phyloP scores from a whole-genome alignment of 2,888 invertebrate genomes.

The Drosophila mimetica region DNA sequence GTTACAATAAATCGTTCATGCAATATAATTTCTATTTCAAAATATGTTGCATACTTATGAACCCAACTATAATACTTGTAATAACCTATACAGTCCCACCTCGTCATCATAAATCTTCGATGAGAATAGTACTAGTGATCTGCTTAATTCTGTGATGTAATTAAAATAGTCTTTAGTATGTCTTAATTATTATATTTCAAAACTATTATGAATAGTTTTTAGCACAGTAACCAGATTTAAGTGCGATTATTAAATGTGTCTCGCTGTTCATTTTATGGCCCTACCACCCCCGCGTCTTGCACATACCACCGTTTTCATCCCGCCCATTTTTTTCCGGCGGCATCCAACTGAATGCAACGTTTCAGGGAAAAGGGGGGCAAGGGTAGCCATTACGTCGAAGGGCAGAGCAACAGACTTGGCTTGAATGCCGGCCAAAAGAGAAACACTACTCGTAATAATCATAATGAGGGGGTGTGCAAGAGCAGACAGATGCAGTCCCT shows the following conservation, averaged over 20 bases:
- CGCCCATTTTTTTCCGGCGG: constrained; percentile 4
- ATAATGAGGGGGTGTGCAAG: constrained; percentile 55
- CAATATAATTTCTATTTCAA: background rate
- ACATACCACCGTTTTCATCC: background rate
- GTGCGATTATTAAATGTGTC: constrained; percentile 67
- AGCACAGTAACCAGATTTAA: constrained; percentile 58
- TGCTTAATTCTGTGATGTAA: too few species aligned
- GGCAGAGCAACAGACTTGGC: constrained; percentile 54
- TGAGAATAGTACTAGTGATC: too few species aligned
- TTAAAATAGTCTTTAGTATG: too few species aligned
- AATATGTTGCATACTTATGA: background rate
- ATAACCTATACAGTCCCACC: too few species aligned
- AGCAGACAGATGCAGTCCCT: constrained; percentile 39
- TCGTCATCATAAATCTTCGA: too few species aligned
- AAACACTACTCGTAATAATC: constrained; percentile 59
- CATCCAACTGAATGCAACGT: constrained; percentile 22
- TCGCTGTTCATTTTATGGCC: constrained; percentile 41
- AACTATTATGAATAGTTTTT: background rate
- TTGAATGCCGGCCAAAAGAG: constrained; percentile 48
- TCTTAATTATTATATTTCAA: too few species aligned
- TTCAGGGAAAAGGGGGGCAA: constrained; percentile 25
- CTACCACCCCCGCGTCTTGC: background rate
- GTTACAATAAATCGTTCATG: too few species aligned
- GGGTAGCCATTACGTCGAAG: constrained; percentile 25
- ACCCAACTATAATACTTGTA: background rate